Evolutionary conservation across 2,888 invertebrate species (phyloP), one percentile per base, ranked within the genome.

Genomic region (Conops quadrifasciatus): DNA sequence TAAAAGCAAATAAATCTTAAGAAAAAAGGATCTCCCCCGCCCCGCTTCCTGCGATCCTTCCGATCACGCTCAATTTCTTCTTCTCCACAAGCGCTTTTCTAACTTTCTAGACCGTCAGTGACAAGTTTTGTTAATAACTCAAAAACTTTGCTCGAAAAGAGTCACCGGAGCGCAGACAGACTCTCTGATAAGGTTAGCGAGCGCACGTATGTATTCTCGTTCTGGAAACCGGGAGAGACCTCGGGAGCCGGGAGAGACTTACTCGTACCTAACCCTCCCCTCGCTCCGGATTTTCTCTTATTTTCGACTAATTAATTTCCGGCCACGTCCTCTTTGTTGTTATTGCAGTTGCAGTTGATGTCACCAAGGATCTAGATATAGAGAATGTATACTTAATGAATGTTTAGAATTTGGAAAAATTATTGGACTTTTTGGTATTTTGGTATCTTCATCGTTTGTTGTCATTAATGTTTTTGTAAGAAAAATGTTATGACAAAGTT

Each of bases 271-370:
- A 4, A 11, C 58, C 58, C 13, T 58, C 26, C 28, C 49, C 49
- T 11, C 9, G 13, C 47, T 47, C 24, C 45, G 49, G 7, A 5
- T n/a, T 2, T 24, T 45, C 26, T 5, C n/a, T 47, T 51, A 60
- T 62, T 51, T 62, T 62, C 49, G 62, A 62, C 68, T 68, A 68
- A 68, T 68, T 68, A 68, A 68, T 68, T 68, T 68, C 62, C 51
- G 43, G 51, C 68, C 68, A 68, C 62, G 68, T 68, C 60, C 60
- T 68, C 62, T 47, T 60, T 49, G 16, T 9, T 66, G 45, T 63
- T 63, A 21, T 63, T 45, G 43, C 36, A 47, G 66, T 58, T 58
- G 11, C 7, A 24, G 58, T 24, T 58, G 51, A 21, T 65, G 51
- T 0, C 47, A 21, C 21, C 43, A n/a, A 21, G 45, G 21, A 21